These are phyloP conservation scores for Setipinna tenuifilis DNA, from an alignment of 2,797 vertebrate species.

Conservation along the genomic window DNA sequence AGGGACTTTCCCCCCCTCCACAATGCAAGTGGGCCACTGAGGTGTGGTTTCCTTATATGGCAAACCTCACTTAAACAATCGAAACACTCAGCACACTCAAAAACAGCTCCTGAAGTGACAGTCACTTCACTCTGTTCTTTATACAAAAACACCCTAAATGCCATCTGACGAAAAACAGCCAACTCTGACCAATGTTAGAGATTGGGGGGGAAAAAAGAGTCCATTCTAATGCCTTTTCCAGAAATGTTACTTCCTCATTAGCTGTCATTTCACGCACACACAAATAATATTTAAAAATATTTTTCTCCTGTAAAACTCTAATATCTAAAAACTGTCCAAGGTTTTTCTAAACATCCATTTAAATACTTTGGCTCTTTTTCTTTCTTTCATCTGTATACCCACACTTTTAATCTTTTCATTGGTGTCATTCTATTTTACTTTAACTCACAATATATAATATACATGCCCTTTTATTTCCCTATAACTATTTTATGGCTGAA, in stretches of 20 bases:
- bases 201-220: neutral
- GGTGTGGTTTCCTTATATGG: conserved; percentile 77
- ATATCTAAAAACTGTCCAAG: neutral
- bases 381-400: too few relatives aligned
- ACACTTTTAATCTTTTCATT: neutral
- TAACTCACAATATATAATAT: neutral
- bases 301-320: too few relatives aligned
- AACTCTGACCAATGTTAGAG: neutral
- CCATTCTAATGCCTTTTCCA: neutral
- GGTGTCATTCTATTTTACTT: neutral
- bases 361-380: neutral
- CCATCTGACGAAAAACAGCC: neutral
- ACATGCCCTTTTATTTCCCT: neutral
- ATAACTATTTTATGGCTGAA: neutral
- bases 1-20: conserved; percentile 71
- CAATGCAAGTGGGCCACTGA: conserved; percentile 53
- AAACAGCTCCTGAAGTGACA: neutral
- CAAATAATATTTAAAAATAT: neutral
- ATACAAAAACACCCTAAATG: neutral
- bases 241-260: neutral
- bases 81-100: neutral
- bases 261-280: neutral
- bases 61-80: neutral
- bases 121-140: neutral
- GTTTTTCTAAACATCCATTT: neutral